These are phyloP conservation scores for Clarias gariepinus DNA, from an alignment of 2,113 vertebrate species.

Conservation along the genomic window DNA sequence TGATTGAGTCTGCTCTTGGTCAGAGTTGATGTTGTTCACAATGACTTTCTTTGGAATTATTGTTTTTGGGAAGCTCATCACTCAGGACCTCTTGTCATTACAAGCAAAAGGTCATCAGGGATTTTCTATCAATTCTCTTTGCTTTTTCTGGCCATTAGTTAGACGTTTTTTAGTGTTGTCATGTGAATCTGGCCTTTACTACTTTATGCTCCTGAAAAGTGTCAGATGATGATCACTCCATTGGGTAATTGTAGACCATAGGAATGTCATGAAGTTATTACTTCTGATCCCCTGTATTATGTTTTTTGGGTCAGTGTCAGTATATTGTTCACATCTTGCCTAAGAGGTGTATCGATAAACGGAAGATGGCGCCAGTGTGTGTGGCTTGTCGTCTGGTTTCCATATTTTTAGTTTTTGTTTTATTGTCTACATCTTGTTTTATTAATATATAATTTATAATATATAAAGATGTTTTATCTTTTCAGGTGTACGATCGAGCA, in stretches of 20 bases:
- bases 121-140: neutral
- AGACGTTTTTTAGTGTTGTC: neutral
- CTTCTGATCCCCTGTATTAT: neutral
- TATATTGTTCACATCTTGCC: too few species aligned
- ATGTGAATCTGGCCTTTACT: neutral
- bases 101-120: neutral
- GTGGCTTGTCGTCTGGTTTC: too few species aligned
- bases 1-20: neutral
- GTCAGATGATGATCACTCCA: neutral
- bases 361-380: too few species aligned
- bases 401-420: too few species aligned
- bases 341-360: too few species aligned
- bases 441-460: too few species aligned
- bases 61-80: neutral
- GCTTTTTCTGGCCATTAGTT: neutral
- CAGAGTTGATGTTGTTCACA: neutral
- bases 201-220: neutral
- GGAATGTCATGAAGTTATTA: neutral
- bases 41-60: neutral
- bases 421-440: too few species aligned
- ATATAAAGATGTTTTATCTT: too few species aligned
- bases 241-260: neutral
- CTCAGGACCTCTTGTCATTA: neutral
- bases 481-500: too few species aligned
- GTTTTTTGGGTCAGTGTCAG: neutral